A percentile compares a stretch with the other conserved stretches of the same genome.
These are phyloP conservation scores for Galerucella calmariensis DNA, from an alignment of 2,888 invertebrate genomes.

Conservation along the genomic window DNA sequence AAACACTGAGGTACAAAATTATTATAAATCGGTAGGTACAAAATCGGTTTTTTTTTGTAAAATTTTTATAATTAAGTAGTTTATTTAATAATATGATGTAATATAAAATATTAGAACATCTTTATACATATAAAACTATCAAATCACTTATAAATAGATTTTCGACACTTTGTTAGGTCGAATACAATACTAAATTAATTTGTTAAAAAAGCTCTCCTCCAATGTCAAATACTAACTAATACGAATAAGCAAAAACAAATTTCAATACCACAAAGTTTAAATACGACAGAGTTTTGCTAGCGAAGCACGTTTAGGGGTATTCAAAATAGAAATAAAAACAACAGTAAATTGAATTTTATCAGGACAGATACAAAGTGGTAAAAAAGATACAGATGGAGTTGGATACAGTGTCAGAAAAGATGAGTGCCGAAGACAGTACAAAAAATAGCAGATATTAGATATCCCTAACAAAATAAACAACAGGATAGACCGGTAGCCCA, in stretches of 20 bases:
- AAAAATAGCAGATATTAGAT: no score
- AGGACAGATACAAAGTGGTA: no score
- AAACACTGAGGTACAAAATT: slow-evolving; percentile 62
- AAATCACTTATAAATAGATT: slow-evolving; percentile 35
- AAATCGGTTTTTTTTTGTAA: slow-evolving; percentile 47
- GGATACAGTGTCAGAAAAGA: no score
- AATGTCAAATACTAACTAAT: not conserved
- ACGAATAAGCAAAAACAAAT: not conserved
- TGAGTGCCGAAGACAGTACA: no score
- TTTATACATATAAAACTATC: slow-evolving; percentile 41
- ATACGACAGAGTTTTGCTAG: not conserved
- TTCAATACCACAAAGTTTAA: not conserved
- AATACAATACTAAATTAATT: slow-evolving; percentile 2
- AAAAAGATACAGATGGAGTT: no score
- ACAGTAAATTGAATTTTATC: no score
- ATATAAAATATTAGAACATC: slow-evolving; percentile 46
- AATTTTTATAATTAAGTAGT: slow-evolving; percentile 48
- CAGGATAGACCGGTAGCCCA: no score
- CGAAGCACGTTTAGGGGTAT: not conserved
- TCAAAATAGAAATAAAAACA: no score
- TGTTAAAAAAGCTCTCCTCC: slow-evolving; percentile 3
- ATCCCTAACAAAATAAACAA: no score
- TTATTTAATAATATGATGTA: slow-evolving; percentile 37
- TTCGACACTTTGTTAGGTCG: slow-evolving; percentile 7
- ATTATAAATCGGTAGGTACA: slow-evolving; percentile 57